Conservation (phyloP, 2,888 invertebrate genomes). For the Autographa gamma region DNA sequence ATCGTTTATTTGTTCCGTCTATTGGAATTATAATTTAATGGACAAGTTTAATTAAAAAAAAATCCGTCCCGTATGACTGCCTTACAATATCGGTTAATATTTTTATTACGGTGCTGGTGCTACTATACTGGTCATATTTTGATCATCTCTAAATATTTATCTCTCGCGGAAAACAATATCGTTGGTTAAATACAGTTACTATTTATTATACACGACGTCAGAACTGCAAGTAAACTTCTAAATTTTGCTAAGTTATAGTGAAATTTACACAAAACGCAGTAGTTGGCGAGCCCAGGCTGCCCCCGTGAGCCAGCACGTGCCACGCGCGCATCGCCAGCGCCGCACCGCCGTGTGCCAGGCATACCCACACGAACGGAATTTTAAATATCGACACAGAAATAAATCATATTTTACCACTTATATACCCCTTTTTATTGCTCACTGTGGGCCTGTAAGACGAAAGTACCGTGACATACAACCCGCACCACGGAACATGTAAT, state of each 20-base stretch:
- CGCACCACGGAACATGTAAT: background rate
- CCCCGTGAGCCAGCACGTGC: background rate
- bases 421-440: conserved; percentile 15
- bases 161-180: too few relatives aligned
- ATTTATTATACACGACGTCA: background rate
- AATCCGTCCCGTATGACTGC: too few relatives aligned
- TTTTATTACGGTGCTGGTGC: too few relatives aligned
- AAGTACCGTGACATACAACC: conserved; percentile 21
- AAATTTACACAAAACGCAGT: background rate
- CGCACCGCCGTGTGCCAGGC: background rate
- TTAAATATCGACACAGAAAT: conserved; percentile 24
- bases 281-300: background rate
- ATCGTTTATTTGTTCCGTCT: background rate
- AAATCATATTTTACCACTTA: conserved; percentile 18
- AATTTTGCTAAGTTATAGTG: background rate
- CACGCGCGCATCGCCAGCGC: background rate
- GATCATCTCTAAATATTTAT: too few relatives aligned
- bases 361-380: conserved; percentile 14
- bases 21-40: too few relatives aligned
- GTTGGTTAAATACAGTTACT: too few relatives aligned
- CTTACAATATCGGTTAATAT: too few relatives aligned
- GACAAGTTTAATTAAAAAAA: too few relatives aligned
- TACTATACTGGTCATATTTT: too few relatives aligned
- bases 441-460: conserved; percentile 17
- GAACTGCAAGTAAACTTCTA: background rate